Evolutionary conservation across 2,888 invertebrate genomes (phyloP), one percentile per base, ranked within the genome.

Genomic region (Ennomos fuscantarius): DNA sequence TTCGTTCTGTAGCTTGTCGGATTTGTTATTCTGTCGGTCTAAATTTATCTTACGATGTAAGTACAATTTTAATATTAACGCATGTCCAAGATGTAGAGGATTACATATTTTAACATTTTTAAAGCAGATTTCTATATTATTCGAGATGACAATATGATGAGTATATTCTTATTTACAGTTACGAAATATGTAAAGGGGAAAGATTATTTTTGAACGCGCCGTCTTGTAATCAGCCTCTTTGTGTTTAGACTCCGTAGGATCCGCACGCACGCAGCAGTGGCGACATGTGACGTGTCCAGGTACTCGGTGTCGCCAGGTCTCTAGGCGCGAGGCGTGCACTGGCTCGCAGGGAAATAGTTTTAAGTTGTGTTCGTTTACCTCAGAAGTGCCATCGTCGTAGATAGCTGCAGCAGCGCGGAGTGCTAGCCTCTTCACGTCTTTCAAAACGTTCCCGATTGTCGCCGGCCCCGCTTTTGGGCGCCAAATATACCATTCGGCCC

Each of bases 151-250:
- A 90, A 90, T 89, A 89, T 89, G 73, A 82, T 86, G 72, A 51
- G 5, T 84, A 88, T 86, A 87, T 83, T 81, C 79, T 89, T 90
- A 91, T 91, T 90, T 89, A 90, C 89, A 89, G 85, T 86, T 79
- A 77, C 65, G 68, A 74, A 80, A 70, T 79, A 76, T 69, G 65
- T 73, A 58, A 64, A 60, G 65, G 54, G 54, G 52, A 55, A 68
- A 68, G 64, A 71, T 83, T 79, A 76, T 81, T 82, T 81, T 58
- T 55, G 59, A 62, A 52, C 36, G 62, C 60, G 66, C 62, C 62
- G 62, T 58, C 53, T 63, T 53, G 59, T 62, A 63, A 57, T 35
- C 62, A 53, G 61, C 60, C 55, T 58, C 33, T 59, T 63, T 54
- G 56, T 59, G 62, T 68, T n/a, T 65, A 62, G 66, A 69, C 68